Conservation (phyloP, 2,797 vertebrate species). For the Calcarius lapponicus region DNA sequence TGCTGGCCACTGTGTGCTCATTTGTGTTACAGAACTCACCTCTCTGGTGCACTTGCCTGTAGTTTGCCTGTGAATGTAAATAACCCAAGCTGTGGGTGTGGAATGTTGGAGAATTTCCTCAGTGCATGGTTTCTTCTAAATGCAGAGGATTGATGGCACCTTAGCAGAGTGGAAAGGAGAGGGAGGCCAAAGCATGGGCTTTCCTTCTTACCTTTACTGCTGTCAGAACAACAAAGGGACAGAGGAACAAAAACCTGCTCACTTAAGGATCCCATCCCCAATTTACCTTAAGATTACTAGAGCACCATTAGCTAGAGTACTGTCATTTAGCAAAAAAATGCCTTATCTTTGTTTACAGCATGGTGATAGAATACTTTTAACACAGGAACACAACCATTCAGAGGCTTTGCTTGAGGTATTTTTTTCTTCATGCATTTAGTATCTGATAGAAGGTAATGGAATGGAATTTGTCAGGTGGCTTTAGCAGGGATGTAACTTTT, state of each 20-base stretch:
- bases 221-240: not conserved
- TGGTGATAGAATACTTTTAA: not conserved
- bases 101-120: slow-evolving; percentile 9
- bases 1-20: not conserved
- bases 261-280: not conserved
- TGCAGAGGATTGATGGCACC: not conserved
- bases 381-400: not conserved
- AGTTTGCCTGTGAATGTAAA: slow-evolving; percentile 11
- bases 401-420: not conserved
- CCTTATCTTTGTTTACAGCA: slow-evolving; percentile 45
- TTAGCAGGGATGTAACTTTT: not conserved
- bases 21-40: not conserved
- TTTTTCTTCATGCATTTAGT: not conserved
- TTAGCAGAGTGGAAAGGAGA: not conserved
- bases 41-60: not conserved
- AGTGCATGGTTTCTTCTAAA: not conserved
- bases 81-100: not conserved
- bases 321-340: not conserved
- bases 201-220: not conserved
- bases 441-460: not conserved
- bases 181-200: not conserved
- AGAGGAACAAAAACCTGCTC: slow-evolving; percentile 20
- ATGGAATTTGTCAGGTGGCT: not conserved
- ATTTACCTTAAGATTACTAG: not conserved
- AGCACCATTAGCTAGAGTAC: not conserved